Conservation (phyloP, 2,797 vertebrate species). For the Sebastes taczanowskii region DNA sequence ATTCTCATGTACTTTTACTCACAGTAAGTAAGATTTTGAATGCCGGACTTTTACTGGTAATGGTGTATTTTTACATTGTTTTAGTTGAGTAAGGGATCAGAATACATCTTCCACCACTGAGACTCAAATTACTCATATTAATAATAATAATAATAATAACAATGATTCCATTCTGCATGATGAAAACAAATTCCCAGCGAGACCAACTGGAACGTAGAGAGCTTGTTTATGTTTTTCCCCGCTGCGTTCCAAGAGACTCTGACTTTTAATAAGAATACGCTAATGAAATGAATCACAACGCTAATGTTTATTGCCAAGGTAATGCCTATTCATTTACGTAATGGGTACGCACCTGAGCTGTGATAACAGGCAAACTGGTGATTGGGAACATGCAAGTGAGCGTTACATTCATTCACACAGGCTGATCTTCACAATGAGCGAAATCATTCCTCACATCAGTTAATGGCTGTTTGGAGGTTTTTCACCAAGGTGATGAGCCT, state of each 20-base stretch:
- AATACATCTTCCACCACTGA: not conserved
- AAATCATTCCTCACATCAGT: constrained; percentile 38
- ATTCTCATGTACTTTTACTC: not conserved
- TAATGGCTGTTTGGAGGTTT: constrained; percentile 37
- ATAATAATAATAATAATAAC: not conserved
- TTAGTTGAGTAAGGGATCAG: not conserved
- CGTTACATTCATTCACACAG: constrained; percentile 17
- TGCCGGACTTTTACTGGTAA: not conserved
- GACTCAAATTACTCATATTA: not conserved
- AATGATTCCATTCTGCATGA: not conserved
- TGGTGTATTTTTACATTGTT: not conserved
- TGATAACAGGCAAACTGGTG: constrained; percentile 43
- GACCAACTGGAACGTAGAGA: not conserved
- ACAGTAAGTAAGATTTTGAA: not conserved
- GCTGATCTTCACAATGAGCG: constrained; percentile 19
- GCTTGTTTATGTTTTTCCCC: not conserved
- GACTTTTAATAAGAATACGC: constrained; percentile 37
- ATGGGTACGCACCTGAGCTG: constrained; percentile 59
- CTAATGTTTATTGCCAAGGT: constrained; percentile 52
- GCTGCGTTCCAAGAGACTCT: not conserved
- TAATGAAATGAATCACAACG: constrained; percentile 53
- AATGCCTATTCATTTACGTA: constrained; percentile 63
- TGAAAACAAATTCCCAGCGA: not conserved
- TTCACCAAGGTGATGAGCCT: constrained; percentile 56
- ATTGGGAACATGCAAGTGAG: constrained; percentile 44